Conservation (phyloP, 1,140 invertebrate species). For the Lasioglossum baleicum region DNA sequence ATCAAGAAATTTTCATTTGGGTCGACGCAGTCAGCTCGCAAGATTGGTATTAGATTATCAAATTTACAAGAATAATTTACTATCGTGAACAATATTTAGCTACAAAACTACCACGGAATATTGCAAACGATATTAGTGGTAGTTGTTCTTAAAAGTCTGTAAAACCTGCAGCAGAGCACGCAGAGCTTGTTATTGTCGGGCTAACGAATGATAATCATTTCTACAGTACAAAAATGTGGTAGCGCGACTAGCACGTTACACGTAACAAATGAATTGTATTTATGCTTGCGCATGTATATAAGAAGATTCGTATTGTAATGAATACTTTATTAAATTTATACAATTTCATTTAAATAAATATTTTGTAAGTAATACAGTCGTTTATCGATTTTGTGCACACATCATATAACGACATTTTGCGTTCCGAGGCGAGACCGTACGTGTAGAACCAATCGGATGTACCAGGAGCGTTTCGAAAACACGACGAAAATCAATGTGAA, state of each 20-base stretch:
- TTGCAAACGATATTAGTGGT: background rate
- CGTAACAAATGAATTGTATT: background rate
- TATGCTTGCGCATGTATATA: conserved; percentile 15
- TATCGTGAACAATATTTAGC: background rate
- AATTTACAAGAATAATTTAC: conserved; percentile 17
- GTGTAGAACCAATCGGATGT: background rate
- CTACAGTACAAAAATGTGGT: conserved; percentile 15
- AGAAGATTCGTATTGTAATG: conserved; percentile 26
- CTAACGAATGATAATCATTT: conserved; percentile 2
- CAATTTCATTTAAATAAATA: conserved; percentile 60
- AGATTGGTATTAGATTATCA: conserved; percentile 77
- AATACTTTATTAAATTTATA: conserved; percentile 57
- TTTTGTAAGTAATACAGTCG: conserved; percentile 35
- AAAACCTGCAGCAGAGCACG: no score
- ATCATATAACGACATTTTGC: background rate
- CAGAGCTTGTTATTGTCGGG: background rate
- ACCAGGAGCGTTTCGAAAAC: background rate
- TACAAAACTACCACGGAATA: background rate
- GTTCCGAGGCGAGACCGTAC: background rate
- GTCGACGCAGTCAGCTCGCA: conserved; percentile 77
- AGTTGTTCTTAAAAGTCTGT: background rate
- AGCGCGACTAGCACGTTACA: background rate
- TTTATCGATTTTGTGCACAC: conserved; percentile 13
- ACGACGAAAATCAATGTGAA: conserved; percentile 11
- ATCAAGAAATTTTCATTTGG: conserved; percentile 71